A percentile compares a stretch with the other conserved stretches of the same genome.
Conservation (phyloP, 2,797 vertebrate genomes). For the Myotis planiceps region DNA sequence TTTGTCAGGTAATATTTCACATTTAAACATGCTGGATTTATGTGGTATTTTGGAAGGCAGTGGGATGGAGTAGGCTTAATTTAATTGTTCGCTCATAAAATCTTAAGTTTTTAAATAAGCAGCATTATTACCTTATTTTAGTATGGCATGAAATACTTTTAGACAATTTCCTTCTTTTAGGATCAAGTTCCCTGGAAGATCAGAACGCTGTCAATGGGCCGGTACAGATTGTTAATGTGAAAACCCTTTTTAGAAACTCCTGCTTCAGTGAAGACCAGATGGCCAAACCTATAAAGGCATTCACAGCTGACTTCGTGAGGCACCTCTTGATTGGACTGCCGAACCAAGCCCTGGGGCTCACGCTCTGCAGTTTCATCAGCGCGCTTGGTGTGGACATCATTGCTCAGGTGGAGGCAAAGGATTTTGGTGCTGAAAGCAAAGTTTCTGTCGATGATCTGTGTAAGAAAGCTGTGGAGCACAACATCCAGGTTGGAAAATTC, state of each 20-base stretch:
- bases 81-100: conserved; percentile 6
- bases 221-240: conserved; percentile 91
- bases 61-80: not conserved
- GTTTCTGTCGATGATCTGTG: conserved; percentile 97
- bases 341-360: conserved; percentile 94
- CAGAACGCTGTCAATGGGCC: conserved; percentile 93
- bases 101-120: not conserved
- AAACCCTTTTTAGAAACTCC: conserved; percentile 92
- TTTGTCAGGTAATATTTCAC: conserved; percentile 90
- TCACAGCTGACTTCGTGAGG: conserved; percentile 97
- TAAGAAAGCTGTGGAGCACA: conserved; percentile 96
- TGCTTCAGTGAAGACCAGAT: conserved; percentile 97
- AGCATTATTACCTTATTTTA: not conserved
- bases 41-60: not conserved
- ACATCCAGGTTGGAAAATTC: conserved; percentile 92
- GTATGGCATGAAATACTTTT: not conserved
- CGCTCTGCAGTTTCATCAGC: conserved; percentile 96
- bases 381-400: conserved; percentile 95
- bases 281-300: conserved; percentile 97
- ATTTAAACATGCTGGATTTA: not conserved
- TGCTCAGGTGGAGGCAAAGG: conserved; percentile 96
- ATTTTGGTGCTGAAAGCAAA: conserved; percentile 97
- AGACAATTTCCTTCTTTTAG: conserved; percentile 75
- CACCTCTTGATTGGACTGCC: conserved; percentile 97
- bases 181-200: conserved; percentile 91